Conservation (phyloP, 1,140 invertebrate species). For the Oreohelix idahoensis region DNA sequence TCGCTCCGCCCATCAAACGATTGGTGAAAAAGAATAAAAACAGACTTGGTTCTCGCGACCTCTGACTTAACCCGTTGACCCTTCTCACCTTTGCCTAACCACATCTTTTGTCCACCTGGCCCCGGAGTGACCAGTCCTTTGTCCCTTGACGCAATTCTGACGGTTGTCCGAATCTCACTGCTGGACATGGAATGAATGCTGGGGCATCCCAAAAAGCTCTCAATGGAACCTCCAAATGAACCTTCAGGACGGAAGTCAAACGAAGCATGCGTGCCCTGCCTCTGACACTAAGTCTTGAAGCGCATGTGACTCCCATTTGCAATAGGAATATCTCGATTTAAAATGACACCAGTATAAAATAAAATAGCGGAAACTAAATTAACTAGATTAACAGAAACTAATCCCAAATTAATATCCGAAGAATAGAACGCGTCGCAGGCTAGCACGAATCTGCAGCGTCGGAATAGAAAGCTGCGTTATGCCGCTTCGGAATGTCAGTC, state of each 20-base stretch:
- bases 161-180: neutral
- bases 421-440: neutral
- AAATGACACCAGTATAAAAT: neutral
- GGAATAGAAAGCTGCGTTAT: no score
- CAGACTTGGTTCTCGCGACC: neutral
- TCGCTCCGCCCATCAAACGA: neutral
- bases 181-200: neutral
- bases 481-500: no score
- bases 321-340: neutral
- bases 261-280: neutral
- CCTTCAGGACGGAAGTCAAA: neutral
- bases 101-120: slow-evolving; percentile 5
- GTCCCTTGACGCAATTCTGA: neutral
- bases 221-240: neutral
- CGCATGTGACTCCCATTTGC: neutral
- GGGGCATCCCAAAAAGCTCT: neutral
- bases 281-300: slow-evolving; percentile 7
- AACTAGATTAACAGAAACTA: neutral
- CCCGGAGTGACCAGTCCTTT: neutral
- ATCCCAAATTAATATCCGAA: neutral
- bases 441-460: no score
- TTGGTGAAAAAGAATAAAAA: neutral
- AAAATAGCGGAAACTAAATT: neutral
- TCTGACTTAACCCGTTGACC: slow-evolving; percentile 7
- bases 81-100: neutral